These are phyloP conservation scores for Callionymus lyra DNA, from an alignment of 2,113 vertebrate species.

Conservation along the genomic window DNA sequence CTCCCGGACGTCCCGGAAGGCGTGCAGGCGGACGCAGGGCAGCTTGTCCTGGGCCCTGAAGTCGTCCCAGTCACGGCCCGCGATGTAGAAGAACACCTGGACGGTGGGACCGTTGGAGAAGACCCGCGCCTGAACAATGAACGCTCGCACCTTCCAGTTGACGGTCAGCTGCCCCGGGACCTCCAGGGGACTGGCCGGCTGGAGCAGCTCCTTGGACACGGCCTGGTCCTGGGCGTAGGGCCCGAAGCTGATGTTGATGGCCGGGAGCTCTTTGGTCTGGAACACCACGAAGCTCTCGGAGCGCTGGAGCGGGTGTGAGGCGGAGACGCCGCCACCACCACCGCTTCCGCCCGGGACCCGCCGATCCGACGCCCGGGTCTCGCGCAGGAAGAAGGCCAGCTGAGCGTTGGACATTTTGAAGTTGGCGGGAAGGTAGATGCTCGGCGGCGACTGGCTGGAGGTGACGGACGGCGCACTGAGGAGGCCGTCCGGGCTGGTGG, in stretches of 20 bases:
- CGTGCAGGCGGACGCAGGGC: constrained; percentile 86
- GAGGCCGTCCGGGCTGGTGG: constrained; percentile 68
- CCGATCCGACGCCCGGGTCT: constrained; percentile 60
- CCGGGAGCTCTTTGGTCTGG: constrained; percentile 90
- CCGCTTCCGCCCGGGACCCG: constrained; percentile 35
- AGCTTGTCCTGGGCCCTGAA: constrained; percentile 80
- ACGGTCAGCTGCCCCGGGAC: constrained; percentile 85
- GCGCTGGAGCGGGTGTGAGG: constrained; percentile 74
- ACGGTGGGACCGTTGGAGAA: constrained; percentile 80
- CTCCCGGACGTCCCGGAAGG: constrained; percentile 83
- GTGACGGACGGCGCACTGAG: constrained; percentile 58
- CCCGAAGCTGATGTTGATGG: constrained; percentile 87
- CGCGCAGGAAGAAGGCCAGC: constrained; percentile 90
- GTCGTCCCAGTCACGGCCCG: constrained; percentile 93
- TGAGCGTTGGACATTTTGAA: constrained; percentile 91
- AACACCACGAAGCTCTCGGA: constrained; percentile 94
- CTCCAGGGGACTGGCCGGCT: constrained; percentile 87
- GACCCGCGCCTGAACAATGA: constrained; percentile 84
- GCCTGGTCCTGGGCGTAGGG: constrained; percentile 83
- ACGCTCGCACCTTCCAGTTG: constrained; percentile 97
- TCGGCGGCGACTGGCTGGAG: constrained; percentile 49
- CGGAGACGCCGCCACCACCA: constrained; percentile 15
- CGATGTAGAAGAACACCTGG: constrained; percentile 94
- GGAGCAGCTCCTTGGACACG: constrained; percentile 85
- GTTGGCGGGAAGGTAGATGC: constrained; percentile 77